Base-by-base conservation (phyloP, 2,797 vertebrate species). In the Harpagifer antarcticus region DNA sequence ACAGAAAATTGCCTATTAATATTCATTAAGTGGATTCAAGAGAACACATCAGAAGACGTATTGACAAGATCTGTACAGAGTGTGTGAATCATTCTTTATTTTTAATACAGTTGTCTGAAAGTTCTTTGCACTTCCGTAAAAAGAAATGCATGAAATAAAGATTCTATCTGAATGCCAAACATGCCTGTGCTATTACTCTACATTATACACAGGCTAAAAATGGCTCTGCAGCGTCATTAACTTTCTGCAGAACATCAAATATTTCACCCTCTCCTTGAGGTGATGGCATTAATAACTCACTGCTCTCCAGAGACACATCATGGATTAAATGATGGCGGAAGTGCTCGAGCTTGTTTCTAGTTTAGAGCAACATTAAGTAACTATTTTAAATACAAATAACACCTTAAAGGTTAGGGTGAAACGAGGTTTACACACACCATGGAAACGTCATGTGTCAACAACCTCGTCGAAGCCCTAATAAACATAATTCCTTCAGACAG, bases 391-490 rank as follows among this genome's bases (percentile, higher is more conserved):
- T 37, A 7, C 33, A 37, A 37, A 37, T 37, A 37, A 37, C 33
- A 27, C 4, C 8, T 37, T 7, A 37, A 37, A 37, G 6, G 6
- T 37, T 7, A 9, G 47, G 57, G 23, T 44, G 60, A 23, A 64
- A 55, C 17, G 5, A 7, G 45, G 67, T 44, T 77, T 33, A 69
- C 23, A 58, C 50, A 67, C 52, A 2, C 37, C 72, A 71, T 81
- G 83, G 74, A 77, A 79, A 88, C 60, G 7, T 52, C 70, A 58
- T 4, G 31, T 75, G 58, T 54, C 47, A 23, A 40, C 76, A 54
- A 52, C 79, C 49, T 81, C 72, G 65, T 15, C 50, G 3, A 16
- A 59, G 45, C 58, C 63, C 44, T 23, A 69, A 60, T 70, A 61
- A 37, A 70, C 67, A 40, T 50, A 65, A 64, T 69, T 84, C 68